Evolutionary conservation across 2,797 vertebrate genomes (phyloP).

Genomic region (Crocidura indochinensis): DNA sequence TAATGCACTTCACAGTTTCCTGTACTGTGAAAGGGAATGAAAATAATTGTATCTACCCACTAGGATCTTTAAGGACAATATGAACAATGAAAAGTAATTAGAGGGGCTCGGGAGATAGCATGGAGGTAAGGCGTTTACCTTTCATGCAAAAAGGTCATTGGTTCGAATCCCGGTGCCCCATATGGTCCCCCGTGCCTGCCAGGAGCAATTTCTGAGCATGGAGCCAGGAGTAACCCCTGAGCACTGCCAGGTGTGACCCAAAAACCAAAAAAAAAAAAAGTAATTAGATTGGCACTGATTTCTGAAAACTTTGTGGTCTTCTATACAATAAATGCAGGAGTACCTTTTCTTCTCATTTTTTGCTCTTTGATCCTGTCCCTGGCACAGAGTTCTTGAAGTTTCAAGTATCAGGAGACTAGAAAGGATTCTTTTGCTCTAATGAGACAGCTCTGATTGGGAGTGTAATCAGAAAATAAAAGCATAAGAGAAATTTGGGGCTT

Average conservation of each 20-base stretch:
- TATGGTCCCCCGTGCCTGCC: too few species aligned
- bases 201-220: too few species aligned
- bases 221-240: too few species aligned
- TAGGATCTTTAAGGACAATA: not conserved
- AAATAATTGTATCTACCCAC: not conserved
- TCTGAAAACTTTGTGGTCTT: not conserved
- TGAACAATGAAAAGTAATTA: not conserved
- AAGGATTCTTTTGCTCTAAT: not conserved
- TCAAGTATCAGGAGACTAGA: not conserved
- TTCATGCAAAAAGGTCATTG: too few species aligned
- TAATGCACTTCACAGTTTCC: not conserved
- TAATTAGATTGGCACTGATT: not conserved
- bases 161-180: too few species aligned
- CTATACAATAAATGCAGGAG: not conserved
- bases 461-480: not conserved
- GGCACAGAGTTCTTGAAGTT: not conserved
- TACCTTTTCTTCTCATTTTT: not conserved
- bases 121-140: too few species aligned
- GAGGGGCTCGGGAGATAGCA: too few species aligned
- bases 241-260: too few species aligned
- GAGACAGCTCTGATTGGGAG: not conserved
- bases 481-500: not conserved
- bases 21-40: not conserved
- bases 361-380: not conserved
- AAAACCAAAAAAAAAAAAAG: too few species aligned